Evolutionary conservation across 1,140 invertebrate genomes (phyloP).

Genomic region (Sycophaga agraensis): DNA sequence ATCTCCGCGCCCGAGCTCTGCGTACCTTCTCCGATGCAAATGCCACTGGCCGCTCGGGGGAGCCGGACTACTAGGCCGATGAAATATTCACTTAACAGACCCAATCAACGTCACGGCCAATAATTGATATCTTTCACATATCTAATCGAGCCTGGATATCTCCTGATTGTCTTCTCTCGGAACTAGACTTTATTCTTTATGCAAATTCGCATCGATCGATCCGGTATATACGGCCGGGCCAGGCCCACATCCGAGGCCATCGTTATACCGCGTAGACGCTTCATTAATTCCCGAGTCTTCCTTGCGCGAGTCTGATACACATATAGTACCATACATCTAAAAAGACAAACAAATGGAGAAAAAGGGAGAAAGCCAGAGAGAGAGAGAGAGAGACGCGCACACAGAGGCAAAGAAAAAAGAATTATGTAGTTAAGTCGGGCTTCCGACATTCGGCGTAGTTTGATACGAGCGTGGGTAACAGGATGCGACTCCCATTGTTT

Average conservation of each 20-base stretch:
- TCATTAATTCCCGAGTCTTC: conserved; percentile 29
- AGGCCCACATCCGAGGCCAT: too few species aligned
- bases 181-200: conserved; percentile 23
- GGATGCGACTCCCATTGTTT: conserved; percentile 31
- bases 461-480: conserved; percentile 33
- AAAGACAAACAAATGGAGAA: background rate
- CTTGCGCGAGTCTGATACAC: background rate
- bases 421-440: conserved; percentile 29
- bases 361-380: background rate
- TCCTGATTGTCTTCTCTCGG: conserved; percentile 3
- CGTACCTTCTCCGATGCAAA: too few species aligned
- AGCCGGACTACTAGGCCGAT: background rate
- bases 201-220: conserved; percentile 23
- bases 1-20: too few species aligned
- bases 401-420: conserved; percentile 6
- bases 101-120: conserved; percentile 28
- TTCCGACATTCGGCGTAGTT: conserved; percentile 33
- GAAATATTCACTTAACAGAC: conserved; percentile 21
- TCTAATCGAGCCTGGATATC: conserved; percentile 22
- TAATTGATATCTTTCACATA: conserved; percentile 30
- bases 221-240: background rate
- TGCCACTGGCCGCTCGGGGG: too few species aligned
- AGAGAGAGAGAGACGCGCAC: background rate
- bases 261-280: conserved; percentile 11
- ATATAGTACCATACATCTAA: background rate